These are phyloP conservation scores for Pandemis cinnamomeana DNA, from an alignment of 2,888 invertebrate species.

Conservation along the genomic window DNA sequence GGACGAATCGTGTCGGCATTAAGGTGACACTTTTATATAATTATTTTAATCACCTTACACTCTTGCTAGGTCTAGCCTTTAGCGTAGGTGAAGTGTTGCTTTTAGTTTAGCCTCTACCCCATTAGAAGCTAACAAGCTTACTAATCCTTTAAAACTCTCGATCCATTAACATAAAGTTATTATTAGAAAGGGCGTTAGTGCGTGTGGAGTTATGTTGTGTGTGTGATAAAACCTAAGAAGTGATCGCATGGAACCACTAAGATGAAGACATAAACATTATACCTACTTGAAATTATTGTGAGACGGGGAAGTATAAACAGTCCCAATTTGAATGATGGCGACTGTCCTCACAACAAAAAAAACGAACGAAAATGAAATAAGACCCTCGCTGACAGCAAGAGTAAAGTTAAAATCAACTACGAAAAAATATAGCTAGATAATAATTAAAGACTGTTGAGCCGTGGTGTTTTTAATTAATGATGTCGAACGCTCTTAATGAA, in stretches of 20 bases:
- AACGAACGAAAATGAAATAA: not conserved
- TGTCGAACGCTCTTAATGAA: constrained; percentile 66
- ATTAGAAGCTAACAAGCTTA: not conserved
- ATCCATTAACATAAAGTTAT: not conserved
- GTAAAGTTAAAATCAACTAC: not conserved
- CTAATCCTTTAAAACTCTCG: not conserved
- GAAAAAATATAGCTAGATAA: constrained; percentile 55
- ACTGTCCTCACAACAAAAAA: not conserved
- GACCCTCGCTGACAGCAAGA: not conserved
- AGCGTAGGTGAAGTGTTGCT: not conserved
- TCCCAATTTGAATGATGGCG: not conserved
- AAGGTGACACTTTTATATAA: not conserved
- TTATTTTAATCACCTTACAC: not conserved
- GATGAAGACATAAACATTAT: no score
- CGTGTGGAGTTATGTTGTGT: not conserved
- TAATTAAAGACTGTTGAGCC: constrained; percentile 64
- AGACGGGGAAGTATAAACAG: no score
- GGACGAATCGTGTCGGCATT: not conserved
- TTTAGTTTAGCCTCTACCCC: not conserved
- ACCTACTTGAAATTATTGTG: no score
- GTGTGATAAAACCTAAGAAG: not conserved
- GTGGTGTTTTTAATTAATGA: constrained; percentile 75
- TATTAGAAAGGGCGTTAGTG: not conserved
- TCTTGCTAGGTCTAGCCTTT: not conserved
- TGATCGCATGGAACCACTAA: not conserved